Conservation (phyloP, 2,113 vertebrate species). For the Sceloporus tristichus region DNA sequence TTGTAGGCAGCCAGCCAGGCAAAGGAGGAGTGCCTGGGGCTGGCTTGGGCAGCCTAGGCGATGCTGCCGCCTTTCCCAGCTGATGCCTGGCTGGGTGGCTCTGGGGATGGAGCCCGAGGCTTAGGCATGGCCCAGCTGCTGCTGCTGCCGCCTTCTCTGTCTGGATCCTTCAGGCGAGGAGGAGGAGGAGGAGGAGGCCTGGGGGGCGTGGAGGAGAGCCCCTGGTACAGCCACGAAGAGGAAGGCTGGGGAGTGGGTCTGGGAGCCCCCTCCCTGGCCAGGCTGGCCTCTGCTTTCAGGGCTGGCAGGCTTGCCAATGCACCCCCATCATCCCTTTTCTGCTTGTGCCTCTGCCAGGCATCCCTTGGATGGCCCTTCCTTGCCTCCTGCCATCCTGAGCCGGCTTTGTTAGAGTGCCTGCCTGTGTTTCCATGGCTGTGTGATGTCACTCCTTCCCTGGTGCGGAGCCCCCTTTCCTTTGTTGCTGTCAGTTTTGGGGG, state of each 20-base stretch:
- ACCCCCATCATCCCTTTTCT: background rate
- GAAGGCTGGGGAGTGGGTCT: conserved; percentile 55
- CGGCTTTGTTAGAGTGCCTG: background rate
- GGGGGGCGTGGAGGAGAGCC: conserved; percentile 24
- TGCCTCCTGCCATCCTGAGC: background rate
- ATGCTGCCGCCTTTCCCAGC: background rate
- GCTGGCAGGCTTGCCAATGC: background rate
- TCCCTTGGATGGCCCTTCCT: background rate
- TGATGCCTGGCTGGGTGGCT: conserved; percentile 12
- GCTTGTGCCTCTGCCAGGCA: background rate
- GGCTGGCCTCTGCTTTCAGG: conserved; percentile 44
- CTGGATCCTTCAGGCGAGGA: no score
- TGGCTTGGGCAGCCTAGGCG: background rate
- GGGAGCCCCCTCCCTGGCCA: conserved; percentile 13
- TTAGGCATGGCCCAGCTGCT: conserved; percentile 38
- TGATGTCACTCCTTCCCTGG: background rate
- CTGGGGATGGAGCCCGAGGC: conserved; percentile 43
- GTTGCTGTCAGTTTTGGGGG: background rate
- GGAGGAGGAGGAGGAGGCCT: no score
- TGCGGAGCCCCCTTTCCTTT: background rate
- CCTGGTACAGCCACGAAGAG: conserved; percentile 36
- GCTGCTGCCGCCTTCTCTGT: no score
- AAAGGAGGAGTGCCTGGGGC: no score
- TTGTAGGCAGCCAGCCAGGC: background rate
- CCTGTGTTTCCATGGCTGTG: no score